These are phyloP conservation scores for Tigriopus japonicus DNA, from an alignment of 1,140 invertebrate species.

Conservation along the genomic window DNA sequence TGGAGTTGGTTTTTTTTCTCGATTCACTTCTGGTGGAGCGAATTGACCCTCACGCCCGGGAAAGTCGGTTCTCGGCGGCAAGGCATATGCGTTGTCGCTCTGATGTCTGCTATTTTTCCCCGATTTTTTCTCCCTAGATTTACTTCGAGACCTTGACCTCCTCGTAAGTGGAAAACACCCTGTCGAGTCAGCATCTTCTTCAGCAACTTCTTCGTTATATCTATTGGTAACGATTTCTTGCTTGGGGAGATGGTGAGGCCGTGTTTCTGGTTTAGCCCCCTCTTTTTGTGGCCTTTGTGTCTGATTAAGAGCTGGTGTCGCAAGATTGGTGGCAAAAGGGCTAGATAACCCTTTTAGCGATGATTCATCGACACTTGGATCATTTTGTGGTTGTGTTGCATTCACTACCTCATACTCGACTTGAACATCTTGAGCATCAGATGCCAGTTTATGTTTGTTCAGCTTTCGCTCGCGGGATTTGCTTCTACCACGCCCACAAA, in stretches of 20 bases:
- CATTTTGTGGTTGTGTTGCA: too few relatives aligned
- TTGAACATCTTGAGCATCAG: too few relatives aligned
- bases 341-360: too few relatives aligned
- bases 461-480: conserved; percentile 7
- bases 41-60: not conserved
- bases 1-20: not conserved
- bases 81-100: not conserved
- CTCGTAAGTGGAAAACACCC: too few relatives aligned
- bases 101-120: not conserved
- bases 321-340: not conserved
- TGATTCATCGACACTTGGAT: too few relatives aligned
- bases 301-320: not conserved
- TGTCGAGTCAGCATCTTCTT: not conserved
- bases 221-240: not conserved
- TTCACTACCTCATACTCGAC: too few relatives aligned
- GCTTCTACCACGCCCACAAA: not conserved
- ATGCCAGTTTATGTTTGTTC: not conserved
- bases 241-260: not conserved
- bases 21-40: not conserved
- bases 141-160: not conserved
- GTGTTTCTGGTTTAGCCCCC: too few relatives aligned
- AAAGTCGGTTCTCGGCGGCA: not conserved
- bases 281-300: too few relatives aligned
- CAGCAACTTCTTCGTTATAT: too few relatives aligned
- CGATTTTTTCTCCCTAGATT: not conserved